Base-by-base conservation (phyloP, 1,140 invertebrate genomes). In the Fopius arisanus region DNA sequence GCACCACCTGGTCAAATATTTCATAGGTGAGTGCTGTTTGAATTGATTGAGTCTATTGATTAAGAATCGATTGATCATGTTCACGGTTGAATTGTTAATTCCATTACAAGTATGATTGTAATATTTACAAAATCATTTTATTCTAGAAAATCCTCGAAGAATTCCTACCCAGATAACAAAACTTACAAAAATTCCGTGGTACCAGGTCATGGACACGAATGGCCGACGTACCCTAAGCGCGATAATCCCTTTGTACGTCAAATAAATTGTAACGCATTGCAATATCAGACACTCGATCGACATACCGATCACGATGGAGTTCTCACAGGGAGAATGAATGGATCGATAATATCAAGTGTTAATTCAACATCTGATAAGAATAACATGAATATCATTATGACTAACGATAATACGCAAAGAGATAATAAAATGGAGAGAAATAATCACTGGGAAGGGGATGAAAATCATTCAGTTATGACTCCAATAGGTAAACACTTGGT, bases 121-220 rank as follows among this genome's bases (percentile, higher is more conserved):
- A 37, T 5, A 37, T 37, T 3, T 37, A 37, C 12, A 1, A 3
- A 37, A 37, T 37, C 19, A 9, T 12, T 40, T 71, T 23, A 77
- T 74, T 72, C 3, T 89, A 95, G 93, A 88, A 94, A 92, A 78
- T 92, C 94, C 79, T 94, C 93, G 16, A 94, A 95, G 87, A 93
- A 93, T 72, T 94, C 93, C 40, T 94, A 94, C 83, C 84, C 94
- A 79, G 93, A 90, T 81, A 90, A 93, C 80, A 93, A 93, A 66
- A 93, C 92, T 80, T 94, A 94, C 85, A 93, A 94, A 79, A 85
- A 93, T 31, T 94, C 93, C 1, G 90, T 93, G 85, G 94, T 93
- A 31, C 93, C 92, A 26, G 91, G 90, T 3, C 85, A 90, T n/a
- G 63, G 86, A 19, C 54, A 23, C 37, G 86, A 87, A 41, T 87